Conservation (phyloP, 1,140 invertebrate species). For the Diachasma alloeum region DNA sequence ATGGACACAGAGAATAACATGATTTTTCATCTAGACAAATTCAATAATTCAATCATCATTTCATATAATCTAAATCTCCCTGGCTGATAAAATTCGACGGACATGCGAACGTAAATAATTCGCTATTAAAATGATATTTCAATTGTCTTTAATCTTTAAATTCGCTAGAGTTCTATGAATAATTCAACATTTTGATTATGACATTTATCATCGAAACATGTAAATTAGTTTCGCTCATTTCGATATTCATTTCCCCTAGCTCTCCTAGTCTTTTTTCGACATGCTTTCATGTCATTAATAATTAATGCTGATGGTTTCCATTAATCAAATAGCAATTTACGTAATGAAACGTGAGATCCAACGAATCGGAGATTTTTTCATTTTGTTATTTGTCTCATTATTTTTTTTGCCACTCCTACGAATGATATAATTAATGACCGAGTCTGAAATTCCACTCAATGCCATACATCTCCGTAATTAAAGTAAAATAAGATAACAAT, state of each 20-base stretch:
- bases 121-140: background rate
- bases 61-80: background rate
- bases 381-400: background rate
- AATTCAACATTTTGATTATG: constrained; percentile 8
- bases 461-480: background rate
- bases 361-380: background rate
- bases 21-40: background rate
- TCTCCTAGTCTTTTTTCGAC: background rate
- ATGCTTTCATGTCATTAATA: background rate
- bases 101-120: constrained; percentile 4
- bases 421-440: background rate
- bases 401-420: background rate
- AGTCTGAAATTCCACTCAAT: background rate
- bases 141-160: background rate
- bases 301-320: background rate
- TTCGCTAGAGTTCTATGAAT: background rate
- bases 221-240: background rate
- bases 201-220: constrained; percentile 5
- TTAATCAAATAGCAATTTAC: background rate
- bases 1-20: constrained; percentile 5
- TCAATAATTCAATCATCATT: background rate
- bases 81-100: constrained; percentile 11
- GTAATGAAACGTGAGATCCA: background rate
- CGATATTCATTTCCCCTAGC: background rate
- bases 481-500: background rate